Conservation (phyloP, 2,888 invertebrate species). For the Ochropleura plecta region DNA sequence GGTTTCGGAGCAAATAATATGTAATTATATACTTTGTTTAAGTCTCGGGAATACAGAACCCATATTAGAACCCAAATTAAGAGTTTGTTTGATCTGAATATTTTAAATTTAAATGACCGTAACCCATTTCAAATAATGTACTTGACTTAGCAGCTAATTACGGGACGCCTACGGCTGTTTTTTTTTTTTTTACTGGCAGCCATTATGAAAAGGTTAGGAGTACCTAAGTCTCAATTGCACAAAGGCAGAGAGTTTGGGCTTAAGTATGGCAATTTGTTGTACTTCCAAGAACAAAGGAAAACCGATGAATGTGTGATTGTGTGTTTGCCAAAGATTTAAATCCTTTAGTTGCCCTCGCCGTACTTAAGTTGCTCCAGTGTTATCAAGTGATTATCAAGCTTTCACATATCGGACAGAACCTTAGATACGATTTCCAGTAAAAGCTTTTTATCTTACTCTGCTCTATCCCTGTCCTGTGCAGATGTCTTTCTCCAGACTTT, state of each 20-base stretch:
- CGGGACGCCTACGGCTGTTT: not conserved
- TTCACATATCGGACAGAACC: not conserved
- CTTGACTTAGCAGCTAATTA: not conserved
- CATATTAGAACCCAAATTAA: not conserved
- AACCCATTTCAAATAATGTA: not conserved
- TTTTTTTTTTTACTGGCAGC: not conserved
- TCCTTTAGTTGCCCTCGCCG: not conserved
- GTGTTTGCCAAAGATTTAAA: not conserved
- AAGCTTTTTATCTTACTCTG: not conserved
- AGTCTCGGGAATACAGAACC: not conserved
- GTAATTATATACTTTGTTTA: constrained; percentile 22
- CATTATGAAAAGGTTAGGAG: not conserved
- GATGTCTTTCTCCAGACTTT: not conserved
- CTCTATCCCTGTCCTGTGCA: not conserved
- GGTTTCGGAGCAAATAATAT: constrained; percentile 16
- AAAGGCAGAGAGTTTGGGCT: not conserved
- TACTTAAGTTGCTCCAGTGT: not conserved
- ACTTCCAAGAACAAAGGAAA: not conserved
- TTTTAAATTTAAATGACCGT: constrained; percentile 8
- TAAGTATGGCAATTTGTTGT: not conserved
- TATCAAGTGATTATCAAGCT: not conserved
- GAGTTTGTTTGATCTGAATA: constrained; percentile 14
- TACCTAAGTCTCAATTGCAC: not conserved
- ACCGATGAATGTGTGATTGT: too few relatives aligned
- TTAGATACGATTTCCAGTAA: not conserved